Conservation (phyloP, 1,140 invertebrate genomes). For the Tetraneura akinire region DNA sequence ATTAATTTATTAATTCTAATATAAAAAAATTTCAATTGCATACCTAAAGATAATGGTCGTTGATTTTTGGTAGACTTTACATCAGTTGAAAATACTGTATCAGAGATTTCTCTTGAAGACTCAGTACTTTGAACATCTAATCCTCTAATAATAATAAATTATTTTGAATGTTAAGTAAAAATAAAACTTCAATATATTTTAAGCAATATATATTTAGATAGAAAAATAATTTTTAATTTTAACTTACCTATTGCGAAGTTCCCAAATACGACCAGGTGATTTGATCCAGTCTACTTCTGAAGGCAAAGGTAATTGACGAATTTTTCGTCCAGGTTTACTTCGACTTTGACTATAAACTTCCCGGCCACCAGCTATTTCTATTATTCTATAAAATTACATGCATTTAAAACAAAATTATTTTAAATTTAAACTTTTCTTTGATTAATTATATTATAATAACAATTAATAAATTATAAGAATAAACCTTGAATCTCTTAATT, state of each 20-base stretch:
- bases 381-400: constrained; percentile 67
- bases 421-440: background rate
- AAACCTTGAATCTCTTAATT: constrained; percentile 48
- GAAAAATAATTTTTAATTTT: background rate
- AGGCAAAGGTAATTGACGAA: constrained; percentile 53
- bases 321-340: constrained; percentile 74
- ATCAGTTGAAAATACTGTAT: constrained; percentile 68
- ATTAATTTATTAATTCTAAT: background rate
- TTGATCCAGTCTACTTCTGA: constrained; percentile 64
- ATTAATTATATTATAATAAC: background rate
- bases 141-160: constrained; percentile 12
- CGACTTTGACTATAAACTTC: constrained; percentile 83
- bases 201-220: background rate
- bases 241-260: constrained; percentile 63
- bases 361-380: constrained; percentile 83
- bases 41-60: constrained; percentile 53
- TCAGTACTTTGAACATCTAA: constrained; percentile 45
- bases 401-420: background rate
- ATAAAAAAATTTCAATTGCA: constrained; percentile 23
- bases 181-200: background rate
- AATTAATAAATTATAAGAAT: background rate
- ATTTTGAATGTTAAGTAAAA: no score
- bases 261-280: constrained; percentile 66
- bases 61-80: constrained; percentile 64
- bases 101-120: constrained; percentile 63